Base-by-base conservation (phyloP, 2,888 invertebrate species). In the Dorcus hopei region DNA sequence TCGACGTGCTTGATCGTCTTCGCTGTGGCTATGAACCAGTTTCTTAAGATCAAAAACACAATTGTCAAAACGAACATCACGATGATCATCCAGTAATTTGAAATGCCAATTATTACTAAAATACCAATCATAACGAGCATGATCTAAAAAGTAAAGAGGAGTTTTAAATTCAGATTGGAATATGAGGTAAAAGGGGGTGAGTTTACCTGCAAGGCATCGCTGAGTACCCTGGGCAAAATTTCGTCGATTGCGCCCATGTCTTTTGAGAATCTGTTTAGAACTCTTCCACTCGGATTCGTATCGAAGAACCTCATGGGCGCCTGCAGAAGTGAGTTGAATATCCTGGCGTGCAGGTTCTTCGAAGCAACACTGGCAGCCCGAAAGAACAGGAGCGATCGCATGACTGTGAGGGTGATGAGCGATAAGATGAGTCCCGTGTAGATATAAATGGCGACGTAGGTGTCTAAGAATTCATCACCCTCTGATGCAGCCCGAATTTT, bases 291-390 rank as follows among this genome's bases (percentile, higher is more conserved):
- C 1, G 94, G 90, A 80, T 95, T 95, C 0, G 82, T 85, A 70
- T 95, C 91, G 74, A 95, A 96, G 80, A 96, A 96, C 11, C 86
- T 77, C 85, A 94, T 90, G 0, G 88, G 88, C 0, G 92, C 86
- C 62, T 87, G 81, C 4, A 94, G 80, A 69, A 96, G 83, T 49
- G 88, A 85, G 47, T 83, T 79, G 77, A 95, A 95, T 93, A 95
- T 95, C 11, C 81, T 81, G 69, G 90, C 86, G 76, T 96, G 95
- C 2, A 96, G 82, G 59, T 83, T 85, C 62, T 85, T 83, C 0
- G 93, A 91, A 0, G 93, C 85, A 9, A 83, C 85, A 84, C 91
- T 88, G 74, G 89, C 91, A n/a, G 89, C 82, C 69, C 83, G 84
- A 76, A 92, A 91, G 78, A 90, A 91, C 68, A 87, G 79, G 64